These are phyloP conservation scores for Meghimatium bilineatum DNA, from an alignment of 2,888 invertebrate genomes.

Conservation along the genomic window DNA sequence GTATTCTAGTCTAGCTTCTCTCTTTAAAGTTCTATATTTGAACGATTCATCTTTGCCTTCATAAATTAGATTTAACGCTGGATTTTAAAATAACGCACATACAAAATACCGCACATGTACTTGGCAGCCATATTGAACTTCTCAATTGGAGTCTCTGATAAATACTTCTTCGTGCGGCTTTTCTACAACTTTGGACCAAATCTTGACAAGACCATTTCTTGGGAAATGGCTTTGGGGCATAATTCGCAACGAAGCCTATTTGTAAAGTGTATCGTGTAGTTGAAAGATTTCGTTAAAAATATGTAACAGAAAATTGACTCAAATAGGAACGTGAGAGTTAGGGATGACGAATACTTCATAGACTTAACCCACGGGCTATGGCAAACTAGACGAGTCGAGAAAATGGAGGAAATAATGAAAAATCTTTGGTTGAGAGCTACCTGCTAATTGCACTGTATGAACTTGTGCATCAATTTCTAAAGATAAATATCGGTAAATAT, in stretches of 20 bases:
- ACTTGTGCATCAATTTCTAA: no score
- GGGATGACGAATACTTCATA: not conserved
- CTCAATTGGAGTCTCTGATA: not conserved
- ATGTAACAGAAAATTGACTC: not conserved
- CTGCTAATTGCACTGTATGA: no score
- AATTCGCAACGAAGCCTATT: not conserved
- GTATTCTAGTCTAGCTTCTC: no score
- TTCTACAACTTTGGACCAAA: not conserved
- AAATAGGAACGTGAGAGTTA: not conserved
- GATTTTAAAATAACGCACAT: not conserved
- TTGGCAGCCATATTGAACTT: not conserved
- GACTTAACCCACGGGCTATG: not conserved
- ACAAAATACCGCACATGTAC: not conserved
- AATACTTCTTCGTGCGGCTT: not conserved
- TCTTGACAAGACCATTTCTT: not conserved
- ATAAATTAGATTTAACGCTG: no score
- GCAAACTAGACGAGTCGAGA: not conserved
- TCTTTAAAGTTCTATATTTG: no score
- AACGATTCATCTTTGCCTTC: no score
- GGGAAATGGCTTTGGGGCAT: not conserved
- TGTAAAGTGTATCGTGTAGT: not conserved
- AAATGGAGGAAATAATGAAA: not conserved
- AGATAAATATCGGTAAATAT: no score
- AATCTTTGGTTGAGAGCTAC: no score
- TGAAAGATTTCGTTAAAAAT: not conserved